These are phyloP conservation scores for Drosophila rubida DNA, from an alignment of 2,888 invertebrate genomes.

Conservation along the genomic window DNA sequence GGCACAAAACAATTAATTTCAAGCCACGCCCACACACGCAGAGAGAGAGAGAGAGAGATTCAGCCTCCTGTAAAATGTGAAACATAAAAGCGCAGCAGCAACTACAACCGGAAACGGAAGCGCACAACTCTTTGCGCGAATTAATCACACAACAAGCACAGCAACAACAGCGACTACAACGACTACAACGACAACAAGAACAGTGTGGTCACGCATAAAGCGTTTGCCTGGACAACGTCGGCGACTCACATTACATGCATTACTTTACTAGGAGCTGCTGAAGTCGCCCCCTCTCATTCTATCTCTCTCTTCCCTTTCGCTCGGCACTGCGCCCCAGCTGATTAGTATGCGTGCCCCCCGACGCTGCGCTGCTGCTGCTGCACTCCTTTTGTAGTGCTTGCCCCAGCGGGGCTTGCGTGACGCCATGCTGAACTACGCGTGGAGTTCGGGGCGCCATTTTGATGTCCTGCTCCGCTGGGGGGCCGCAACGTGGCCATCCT, in stretches of 20 bases:
- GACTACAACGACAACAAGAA: slow-evolving; percentile 25
- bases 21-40: slow-evolving; percentile 66
- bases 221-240: slow-evolving; percentile 40
- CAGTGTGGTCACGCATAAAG: slow-evolving; percentile 30
- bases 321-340: slow-evolving; percentile 17
- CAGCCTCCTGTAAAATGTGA: slow-evolving; percentile 81
- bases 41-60: slow-evolving; percentile 59
- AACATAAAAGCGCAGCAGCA: slow-evolving; percentile 67
- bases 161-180: slow-evolving; percentile 21
- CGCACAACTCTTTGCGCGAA: slow-evolving; percentile 82
- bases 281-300: slow-evolving; percentile 1
- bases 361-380: not conserved
- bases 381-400: slow-evolving; percentile 1
- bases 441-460: slow-evolving; percentile 28
- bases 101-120: slow-evolving; percentile 77
- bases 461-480: slow-evolving; percentile 25
- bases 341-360: slow-evolving; percentile 50
- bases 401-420: slow-evolving; percentile 49
- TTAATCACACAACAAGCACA: slow-evolving; percentile 74
- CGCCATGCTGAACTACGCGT: slow-evolving; percentile 15
- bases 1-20: slow-evolving; percentile 81
- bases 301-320: not conserved
- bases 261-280: slow-evolving; percentile 16
- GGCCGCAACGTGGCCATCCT: slow-evolving; percentile 33
- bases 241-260: slow-evolving; percentile 40